These are phyloP conservation scores for Cryptosula pallasiana DNA, from an alignment of 2,888 invertebrate genomes.

Conservation along the genomic window DNA sequence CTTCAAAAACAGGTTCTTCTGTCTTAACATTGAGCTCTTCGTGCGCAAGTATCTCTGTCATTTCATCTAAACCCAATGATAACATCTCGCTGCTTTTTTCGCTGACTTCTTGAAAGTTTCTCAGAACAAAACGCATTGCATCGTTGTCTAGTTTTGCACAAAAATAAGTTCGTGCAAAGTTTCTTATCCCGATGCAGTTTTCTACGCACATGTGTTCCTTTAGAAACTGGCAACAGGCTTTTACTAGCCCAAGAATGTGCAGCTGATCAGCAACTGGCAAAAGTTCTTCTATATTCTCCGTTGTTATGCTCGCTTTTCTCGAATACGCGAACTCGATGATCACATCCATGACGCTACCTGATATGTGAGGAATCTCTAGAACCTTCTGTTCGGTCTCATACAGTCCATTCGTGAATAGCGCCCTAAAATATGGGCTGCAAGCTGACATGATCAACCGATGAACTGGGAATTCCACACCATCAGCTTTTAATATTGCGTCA, in stretches of 20 bases:
- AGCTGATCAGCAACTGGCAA: conserved; percentile 83
- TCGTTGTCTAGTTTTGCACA: conserved; percentile 67
- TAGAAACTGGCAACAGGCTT: conserved; percentile 74
- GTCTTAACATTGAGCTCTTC: conserved; percentile 81
- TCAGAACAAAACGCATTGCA: conserved; percentile 66
- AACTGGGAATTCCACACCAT: conserved; percentile 66
- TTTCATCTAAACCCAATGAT: conserved; percentile 66
- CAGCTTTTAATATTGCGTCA: conserved; percentile 78
- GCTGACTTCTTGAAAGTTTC: conserved; percentile 41
- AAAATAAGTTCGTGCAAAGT: conserved; percentile 73
- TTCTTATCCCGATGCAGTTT: conserved; percentile 78
- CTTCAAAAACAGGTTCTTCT: conserved; percentile 74
- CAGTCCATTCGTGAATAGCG: conserved; percentile 75
- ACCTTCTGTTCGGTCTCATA: conserved; percentile 40
- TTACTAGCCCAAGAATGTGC: conserved; percentile 73
- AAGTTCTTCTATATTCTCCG: conserved; percentile 67
- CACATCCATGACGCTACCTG: conserved; percentile 69
- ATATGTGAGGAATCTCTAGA: conserved; percentile 71
- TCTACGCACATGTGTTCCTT: conserved; percentile 64
- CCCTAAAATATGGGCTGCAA: conserved; percentile 85
- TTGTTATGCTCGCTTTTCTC: conserved; percentile 68
- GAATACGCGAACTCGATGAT: conserved; percentile 81
- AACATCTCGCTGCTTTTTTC: conserved; percentile 39
- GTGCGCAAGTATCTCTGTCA: conserved; percentile 69
- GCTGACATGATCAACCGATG: conserved; percentile 64